Conservation (phyloP, 2,888 invertebrate species). For the Chrysina gloriosa region DNA sequence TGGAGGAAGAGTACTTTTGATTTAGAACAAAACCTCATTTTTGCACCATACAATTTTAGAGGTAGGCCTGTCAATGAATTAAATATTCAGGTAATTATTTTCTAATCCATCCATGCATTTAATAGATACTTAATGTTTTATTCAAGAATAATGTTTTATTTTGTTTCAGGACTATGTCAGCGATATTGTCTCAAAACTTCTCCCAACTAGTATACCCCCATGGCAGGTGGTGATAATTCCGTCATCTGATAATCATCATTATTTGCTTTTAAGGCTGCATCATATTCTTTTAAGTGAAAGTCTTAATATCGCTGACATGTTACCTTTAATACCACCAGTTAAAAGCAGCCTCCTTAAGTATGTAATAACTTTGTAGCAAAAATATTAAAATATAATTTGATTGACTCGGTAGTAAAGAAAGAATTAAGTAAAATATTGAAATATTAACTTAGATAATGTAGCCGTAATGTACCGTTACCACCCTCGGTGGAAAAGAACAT, state of each 20-base stretch:
- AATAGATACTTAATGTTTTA: not conserved
- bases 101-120: no score
- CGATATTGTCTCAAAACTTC: conserved; percentile 81
- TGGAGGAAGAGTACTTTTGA: conserved; percentile 75
- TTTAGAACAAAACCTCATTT: conserved; percentile 77
- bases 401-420: no score
- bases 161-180: conserved; percentile 78
- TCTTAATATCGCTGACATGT: conserved; percentile 79
- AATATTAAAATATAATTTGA: not conserved
- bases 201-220: conserved; percentile 78
- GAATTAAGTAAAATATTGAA: no score
- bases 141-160: not conserved
- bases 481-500: no score
- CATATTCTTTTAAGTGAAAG: conserved; percentile 81
- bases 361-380: conserved; percentile 30
- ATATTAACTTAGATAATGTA: no score
- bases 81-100: conserved; percentile 78
- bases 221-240: conserved; percentile 86
- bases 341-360: conserved; percentile 54
- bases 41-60: conserved; percentile 74
- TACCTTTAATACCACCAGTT: conserved; percentile 70
- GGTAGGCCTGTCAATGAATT: conserved; percentile 77
- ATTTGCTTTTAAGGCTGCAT: conserved; percentile 78
- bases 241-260: conserved; percentile 71
- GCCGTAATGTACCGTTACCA: no score